Evolutionary conservation across 2,888 invertebrate genomes (phyloP), one percentile per base, ranked within the genome.

Genomic region (Urechis unicinctus): DNA sequence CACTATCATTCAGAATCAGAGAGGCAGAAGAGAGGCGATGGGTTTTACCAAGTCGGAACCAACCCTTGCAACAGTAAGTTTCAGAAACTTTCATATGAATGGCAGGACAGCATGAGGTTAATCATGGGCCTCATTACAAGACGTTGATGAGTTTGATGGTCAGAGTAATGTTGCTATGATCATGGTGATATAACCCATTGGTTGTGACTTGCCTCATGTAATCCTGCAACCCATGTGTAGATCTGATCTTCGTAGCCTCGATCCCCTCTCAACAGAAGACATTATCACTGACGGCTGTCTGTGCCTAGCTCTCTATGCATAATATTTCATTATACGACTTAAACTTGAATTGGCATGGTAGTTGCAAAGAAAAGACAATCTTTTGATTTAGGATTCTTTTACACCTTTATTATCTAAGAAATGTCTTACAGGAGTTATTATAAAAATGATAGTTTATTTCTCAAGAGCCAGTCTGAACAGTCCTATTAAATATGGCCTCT

Each of bases 251-350:
- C 84, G 95, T 58, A 89, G 94, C 69, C 81, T 98, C 65, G 96
- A 96, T 78, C 89, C 90, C 0, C 78, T 93, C 55, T 91, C 94
- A 2, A 94, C 91, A 3, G 96, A 97, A 79, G 94, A 95, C 75
- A 87, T 87, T 52, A 89, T 97, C 21, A 82, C 92, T 59, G 86
- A 88, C 61, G 88, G 86, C 1, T n/a, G n/a, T n/a, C n/a, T n/a
- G n/a, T n/a, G n/a, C n/a, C n/a, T n/a, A n/a, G n/a, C n/a, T n/a
- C n/a, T n/a, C n/a, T n/a, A n/a, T n/a, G n/a, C n/a, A n/a, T n/a
- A n/a, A n/a, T n/a, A n/a, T n/a, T n/a, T n/a, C n/a, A n/a, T n/a
- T n/a, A n/a, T n/a, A n/a, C n/a, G n/a, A n/a, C n/a, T n/a, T n/a
- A n/a, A n/a, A n/a, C n/a, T n/a, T n/a, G n/a, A n/a, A n/a, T n/a